These are phyloP conservation scores for Lepas anatifera DNA, from an alignment of 2,888 invertebrate species.

Conservation along the genomic window DNA sequence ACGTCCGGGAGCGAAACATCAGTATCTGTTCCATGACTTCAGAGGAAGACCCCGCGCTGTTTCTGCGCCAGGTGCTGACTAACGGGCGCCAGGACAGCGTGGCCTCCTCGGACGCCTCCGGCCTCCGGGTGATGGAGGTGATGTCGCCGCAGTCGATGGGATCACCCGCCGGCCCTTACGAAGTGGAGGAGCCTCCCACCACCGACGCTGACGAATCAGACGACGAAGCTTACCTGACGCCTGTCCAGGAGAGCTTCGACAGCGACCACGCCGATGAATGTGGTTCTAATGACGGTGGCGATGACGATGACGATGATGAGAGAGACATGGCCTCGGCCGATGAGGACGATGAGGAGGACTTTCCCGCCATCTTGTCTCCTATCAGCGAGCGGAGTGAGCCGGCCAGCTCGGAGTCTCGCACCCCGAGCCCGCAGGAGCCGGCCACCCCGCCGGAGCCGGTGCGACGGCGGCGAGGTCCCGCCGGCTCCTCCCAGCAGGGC, in stretches of 20 bases:
- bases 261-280: not conserved
- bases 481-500: not conserved
- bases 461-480: not conserved
- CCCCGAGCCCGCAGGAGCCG: not conserved
- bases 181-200: not conserved
- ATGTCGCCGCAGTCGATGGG: not conserved
- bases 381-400: conserved; percentile 3
- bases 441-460: not conserved
- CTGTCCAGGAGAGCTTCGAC: not conserved
- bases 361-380: not conserved
- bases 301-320: not conserved
- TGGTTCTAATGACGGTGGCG: not conserved
- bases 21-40: not conserved
- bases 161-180: not conserved
- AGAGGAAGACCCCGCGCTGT: not conserved
- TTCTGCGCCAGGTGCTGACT: not conserved
- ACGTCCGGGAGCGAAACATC: not conserved
- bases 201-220: conserved; percentile 1
- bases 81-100: conserved; percentile 7
- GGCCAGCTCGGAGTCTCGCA: conserved; percentile 1
- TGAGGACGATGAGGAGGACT: not conserved
- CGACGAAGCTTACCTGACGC: not conserved
- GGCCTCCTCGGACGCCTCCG: not conserved
- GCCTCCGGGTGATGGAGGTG: not conserved
- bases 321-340: too few relatives aligned